Conservation (phyloP, 1,140 invertebrate species). For the Anadara kagoshimensis region DNA sequence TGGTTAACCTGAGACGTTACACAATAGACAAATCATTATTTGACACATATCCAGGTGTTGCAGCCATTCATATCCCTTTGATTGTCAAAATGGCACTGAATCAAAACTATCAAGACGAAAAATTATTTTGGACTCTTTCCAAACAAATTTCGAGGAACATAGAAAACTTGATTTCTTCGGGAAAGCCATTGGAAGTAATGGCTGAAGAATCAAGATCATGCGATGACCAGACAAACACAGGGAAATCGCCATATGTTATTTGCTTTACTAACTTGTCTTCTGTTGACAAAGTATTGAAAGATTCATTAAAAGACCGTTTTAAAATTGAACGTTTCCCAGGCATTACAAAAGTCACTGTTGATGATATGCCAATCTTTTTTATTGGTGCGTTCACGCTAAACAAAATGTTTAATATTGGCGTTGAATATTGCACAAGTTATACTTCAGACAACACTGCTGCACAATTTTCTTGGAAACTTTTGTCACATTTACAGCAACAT, state of each 20-base stretch:
- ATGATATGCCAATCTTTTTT: slow-evolving; percentile 36
- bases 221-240: background rate
- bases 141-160: slow-evolving; percentile 25
- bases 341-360: slow-evolving; percentile 19
- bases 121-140: slow-evolving; percentile 22
- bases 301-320: slow-evolving; percentile 6
- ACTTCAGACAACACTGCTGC: slow-evolving; percentile 25
- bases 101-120: background rate
- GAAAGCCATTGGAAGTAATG: slow-evolving; percentile 21
- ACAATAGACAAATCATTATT: slow-evolving; percentile 15
- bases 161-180: slow-evolving; percentile 9
- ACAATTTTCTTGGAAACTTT: slow-evolving; percentile 6
- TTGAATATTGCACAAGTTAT: slow-evolving; percentile 26
- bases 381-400: slow-evolving; percentile 14
- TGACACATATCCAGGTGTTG: slow-evolving; percentile 24
- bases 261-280: slow-evolving; percentile 26
- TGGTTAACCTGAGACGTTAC: slow-evolving; percentile 32
- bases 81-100: slow-evolving; percentile 8
- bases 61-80: slow-evolving; percentile 27
- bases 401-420: slow-evolving; percentile 16
- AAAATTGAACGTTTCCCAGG: slow-evolving; percentile 15
- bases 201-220: slow-evolving; percentile 15
- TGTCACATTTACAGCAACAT: background rate
- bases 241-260: slow-evolving; percentile 29
- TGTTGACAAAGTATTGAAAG: slow-evolving; percentile 24